phyloP scores from a whole-genome alignment of 1,140 invertebrate genomes.

The Mylabris phalerata region DNA sequence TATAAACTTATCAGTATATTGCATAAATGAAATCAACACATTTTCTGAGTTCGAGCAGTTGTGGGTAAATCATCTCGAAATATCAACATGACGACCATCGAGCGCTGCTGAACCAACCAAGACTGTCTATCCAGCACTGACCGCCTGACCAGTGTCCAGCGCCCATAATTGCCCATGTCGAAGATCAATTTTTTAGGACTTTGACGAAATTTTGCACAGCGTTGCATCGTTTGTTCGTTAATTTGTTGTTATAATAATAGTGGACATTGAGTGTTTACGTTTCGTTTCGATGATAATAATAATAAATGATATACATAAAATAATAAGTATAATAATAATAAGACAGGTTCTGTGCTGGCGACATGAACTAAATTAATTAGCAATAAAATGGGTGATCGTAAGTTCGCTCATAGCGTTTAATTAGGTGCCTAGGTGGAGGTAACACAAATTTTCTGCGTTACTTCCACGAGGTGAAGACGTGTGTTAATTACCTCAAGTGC shows the following conservation, averaged over 20 bases:
- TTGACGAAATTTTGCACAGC: conserved; percentile 3
- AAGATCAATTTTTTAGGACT: too few species aligned
- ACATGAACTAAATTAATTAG: conserved; percentile 36
- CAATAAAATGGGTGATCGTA: conserved; percentile 36
- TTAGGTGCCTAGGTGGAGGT: conserved; percentile 39
- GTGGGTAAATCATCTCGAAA: conserved; percentile 2
- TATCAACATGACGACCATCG: background rate
- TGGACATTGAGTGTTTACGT: conserved; percentile 30
- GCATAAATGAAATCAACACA: too few species aligned
- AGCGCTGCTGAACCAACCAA: background rate
- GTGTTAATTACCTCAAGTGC: conserved; percentile 18
- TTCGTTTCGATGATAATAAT: conserved; percentile 4
- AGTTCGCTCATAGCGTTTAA: conserved; percentile 34
- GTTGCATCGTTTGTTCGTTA: conserved; percentile 34
- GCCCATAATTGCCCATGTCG: too few species aligned
- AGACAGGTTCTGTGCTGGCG: conserved; percentile 26
- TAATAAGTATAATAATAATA: conserved; percentile 2
- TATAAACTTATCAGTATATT: too few species aligned
- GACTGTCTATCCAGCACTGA: conserved; percentile 4
- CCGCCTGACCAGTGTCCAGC: background rate
- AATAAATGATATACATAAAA: too few species aligned
- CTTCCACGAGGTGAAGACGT: conserved; percentile 24
- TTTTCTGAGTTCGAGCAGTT: conserved; percentile 1
- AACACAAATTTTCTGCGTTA: conserved; percentile 5
- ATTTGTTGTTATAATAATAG: conserved; percentile 33